phyloP scores from a whole-genome alignment of 2,113 vertebrate species.

The Cheirogaleus medius region DNA sequence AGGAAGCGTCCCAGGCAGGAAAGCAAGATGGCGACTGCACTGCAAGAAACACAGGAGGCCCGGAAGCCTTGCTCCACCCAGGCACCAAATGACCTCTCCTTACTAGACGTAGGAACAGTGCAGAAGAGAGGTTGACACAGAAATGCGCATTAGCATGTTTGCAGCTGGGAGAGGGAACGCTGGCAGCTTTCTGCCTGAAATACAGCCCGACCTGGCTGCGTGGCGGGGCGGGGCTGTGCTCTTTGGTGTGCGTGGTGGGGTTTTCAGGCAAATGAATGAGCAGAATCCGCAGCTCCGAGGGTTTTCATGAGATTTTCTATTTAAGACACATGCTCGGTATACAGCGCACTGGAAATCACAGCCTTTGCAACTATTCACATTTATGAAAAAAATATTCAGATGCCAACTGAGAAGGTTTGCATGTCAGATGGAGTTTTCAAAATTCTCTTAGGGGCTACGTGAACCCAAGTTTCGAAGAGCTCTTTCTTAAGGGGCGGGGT shows the following conservation, averaged over 20 bases:
- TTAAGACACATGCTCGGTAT: background rate
- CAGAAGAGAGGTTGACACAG: background rate
- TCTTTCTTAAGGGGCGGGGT: background rate
- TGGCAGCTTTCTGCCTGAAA: background rate
- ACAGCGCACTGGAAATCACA: background rate
- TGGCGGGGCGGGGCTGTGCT: background rate
- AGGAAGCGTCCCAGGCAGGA: background rate
- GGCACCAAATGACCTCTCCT: rapidly evolving
- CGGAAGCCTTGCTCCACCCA: background rate
- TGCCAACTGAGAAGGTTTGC: background rate
- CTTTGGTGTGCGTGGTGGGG: rapidly evolving
- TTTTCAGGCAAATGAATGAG: background rate
- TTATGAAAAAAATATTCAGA: background rate
- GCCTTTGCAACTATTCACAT: background rate
- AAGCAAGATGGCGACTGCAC: background rate
- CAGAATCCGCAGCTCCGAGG: background rate
- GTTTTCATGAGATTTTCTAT: background rate
- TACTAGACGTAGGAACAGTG: background rate
- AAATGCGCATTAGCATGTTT: background rate
- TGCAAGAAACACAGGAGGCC: background rate
- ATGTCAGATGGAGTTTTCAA: background rate
- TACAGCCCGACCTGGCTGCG: background rate
- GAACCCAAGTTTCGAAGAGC: background rate
- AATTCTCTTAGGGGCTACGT: background rate
- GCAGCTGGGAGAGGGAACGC: background rate